These are phyloP conservation scores for Idris sp. DNA, from an alignment of 1,140 invertebrate genomes.

Conservation along the genomic window DNA sequence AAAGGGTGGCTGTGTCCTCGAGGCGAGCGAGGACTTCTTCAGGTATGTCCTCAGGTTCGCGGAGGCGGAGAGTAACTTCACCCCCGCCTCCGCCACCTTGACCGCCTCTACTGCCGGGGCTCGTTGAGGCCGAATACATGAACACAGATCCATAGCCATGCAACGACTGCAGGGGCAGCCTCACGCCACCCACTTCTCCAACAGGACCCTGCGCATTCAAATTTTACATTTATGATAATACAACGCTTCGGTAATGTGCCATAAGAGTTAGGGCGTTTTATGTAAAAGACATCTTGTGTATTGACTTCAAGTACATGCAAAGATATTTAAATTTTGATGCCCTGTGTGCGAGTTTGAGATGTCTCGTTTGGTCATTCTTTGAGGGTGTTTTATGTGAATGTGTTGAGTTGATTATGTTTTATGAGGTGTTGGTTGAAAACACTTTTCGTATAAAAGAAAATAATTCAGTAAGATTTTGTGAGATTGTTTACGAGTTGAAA, in stretches of 20 bases:
- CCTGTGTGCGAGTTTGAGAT: too few species aligned
- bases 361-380: too few species aligned
- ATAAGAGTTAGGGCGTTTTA: background rate
- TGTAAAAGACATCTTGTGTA: constrained; percentile 10
- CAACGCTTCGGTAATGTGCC: constrained; percentile 16
- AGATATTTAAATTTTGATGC: constrained; percentile 29
- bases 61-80: constrained; percentile 78
- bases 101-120: constrained; percentile 73
- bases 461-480: too few species aligned
- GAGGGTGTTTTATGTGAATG: too few species aligned
- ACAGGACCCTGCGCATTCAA: constrained; percentile 76
- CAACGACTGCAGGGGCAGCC: constrained; percentile 78
- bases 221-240: constrained; percentile 52
- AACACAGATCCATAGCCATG: constrained; percentile 80
- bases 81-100: constrained; percentile 74
- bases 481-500: too few species aligned
- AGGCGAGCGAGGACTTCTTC: constrained; percentile 78
- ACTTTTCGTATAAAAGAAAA: too few species aligned
- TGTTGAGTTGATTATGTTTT: too few species aligned
- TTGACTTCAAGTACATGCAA: constrained; percentile 4
- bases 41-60: constrained; percentile 78
- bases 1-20: constrained; percentile 78
- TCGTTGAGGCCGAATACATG: constrained; percentile 79
- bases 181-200: constrained; percentile 79
- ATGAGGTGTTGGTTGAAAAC: too few species aligned